Evolutionary conservation across 2,888 invertebrate genomes (phyloP).

Genomic region (Stomorhina lunata): DNA sequence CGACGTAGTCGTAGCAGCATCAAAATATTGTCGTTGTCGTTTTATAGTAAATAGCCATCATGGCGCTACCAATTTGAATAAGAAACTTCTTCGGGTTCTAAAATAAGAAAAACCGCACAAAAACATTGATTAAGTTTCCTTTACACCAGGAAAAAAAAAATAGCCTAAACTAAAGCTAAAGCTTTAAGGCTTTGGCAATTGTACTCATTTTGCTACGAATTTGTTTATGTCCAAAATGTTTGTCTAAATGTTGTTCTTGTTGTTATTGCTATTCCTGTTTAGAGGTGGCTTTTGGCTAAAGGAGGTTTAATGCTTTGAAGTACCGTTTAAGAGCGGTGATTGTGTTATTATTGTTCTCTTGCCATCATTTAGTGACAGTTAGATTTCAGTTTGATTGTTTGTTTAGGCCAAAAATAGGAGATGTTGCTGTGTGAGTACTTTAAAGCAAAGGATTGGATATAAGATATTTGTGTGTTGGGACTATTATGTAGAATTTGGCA

Average conservation of each 20-base stretch:
- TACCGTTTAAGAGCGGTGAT: constrained; percentile 65
- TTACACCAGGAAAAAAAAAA: neutral
- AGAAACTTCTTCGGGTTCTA: neutral
- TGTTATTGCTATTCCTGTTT: neutral
- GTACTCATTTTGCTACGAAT: constrained; percentile 41
- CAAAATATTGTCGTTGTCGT: constrained; percentile 62
- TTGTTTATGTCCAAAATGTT: constrained; percentile 53
- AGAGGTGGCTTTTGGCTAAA: neutral
- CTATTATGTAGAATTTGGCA: neutral
- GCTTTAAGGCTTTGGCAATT: constrained; percentile 36
- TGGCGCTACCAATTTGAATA: constrained; percentile 55
- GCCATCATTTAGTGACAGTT: constrained; percentile 63
- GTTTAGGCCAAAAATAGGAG: neutral
- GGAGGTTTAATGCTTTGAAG: constrained; percentile 50
- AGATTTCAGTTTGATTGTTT: constrained; percentile 35
- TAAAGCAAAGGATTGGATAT: neutral
- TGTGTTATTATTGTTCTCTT: constrained; percentile 65
- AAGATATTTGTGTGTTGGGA: neutral
- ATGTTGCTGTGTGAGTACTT: neutral
- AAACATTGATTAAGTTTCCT: constrained; percentile 60
- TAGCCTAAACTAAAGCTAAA: constrained; percentile 3
- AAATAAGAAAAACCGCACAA: neutral
- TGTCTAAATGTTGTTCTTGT: constrained; percentile 30
- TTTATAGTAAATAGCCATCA: constrained; percentile 61
- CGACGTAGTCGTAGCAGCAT: constrained; percentile 32